Percentiles rank a stretch among this genome's conserved stretches.
phyloP scores from a whole-genome alignment of 37 sponge, comb jelly and placozoan species.

The Cladorhizidae sp. region DNA sequence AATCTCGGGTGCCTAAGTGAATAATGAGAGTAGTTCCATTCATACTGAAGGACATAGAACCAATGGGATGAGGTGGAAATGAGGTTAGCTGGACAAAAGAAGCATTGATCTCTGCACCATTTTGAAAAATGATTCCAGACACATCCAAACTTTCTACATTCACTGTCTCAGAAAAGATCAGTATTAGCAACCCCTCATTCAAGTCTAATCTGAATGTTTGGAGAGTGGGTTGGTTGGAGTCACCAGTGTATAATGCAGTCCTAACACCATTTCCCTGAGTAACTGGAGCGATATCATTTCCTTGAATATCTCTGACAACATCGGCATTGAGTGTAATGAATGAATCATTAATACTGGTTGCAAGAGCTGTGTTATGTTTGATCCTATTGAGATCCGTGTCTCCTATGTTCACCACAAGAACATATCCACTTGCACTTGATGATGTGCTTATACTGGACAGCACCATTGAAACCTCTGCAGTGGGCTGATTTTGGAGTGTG shows the following conservation, averaged over 20 bases:
- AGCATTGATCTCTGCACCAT: slow-evolving; percentile 1
- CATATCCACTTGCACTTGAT: slow-evolving; percentile 48
- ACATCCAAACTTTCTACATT: slow-evolving; percentile 65
- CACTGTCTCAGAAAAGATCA: slow-evolving; percentile 87
- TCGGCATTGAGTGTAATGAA: slow-evolving; percentile 66
- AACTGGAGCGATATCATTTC: slow-evolving; percentile 53
- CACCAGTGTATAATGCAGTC: slow-evolving; percentile 48
- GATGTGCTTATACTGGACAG: slow-evolving; percentile 41
- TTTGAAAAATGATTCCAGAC: slow-evolving; percentile 64
- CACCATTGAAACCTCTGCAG: slow-evolving; percentile 37
- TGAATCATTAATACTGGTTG: slow-evolving; percentile 74
- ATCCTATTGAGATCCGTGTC: slow-evolving; percentile 65
- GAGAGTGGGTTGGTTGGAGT: slow-evolving; percentile 71
- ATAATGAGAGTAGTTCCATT: slow-evolving; percentile 57
- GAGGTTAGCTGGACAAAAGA: slow-evolving; percentile 24
- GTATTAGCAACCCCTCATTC: slow-evolving; percentile 56
- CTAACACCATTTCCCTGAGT: slow-evolving; percentile 61
- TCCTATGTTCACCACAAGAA: slow-evolving; percentile 38
- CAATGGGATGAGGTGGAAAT: slow-evolving; percentile 26
- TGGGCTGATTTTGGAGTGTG: slow-evolving; percentile 62
- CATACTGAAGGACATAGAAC: slow-evolving; percentile 41
- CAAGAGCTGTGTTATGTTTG: slow-evolving; percentile 54
- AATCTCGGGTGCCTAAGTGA: slow-evolving; percentile 54
- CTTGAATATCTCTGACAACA: slow-evolving; percentile 68
- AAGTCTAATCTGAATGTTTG: slow-evolving; percentile 66